Conservation (phyloP, 2,797 vertebrate species). For the Peromyscus aztecus region DNA sequence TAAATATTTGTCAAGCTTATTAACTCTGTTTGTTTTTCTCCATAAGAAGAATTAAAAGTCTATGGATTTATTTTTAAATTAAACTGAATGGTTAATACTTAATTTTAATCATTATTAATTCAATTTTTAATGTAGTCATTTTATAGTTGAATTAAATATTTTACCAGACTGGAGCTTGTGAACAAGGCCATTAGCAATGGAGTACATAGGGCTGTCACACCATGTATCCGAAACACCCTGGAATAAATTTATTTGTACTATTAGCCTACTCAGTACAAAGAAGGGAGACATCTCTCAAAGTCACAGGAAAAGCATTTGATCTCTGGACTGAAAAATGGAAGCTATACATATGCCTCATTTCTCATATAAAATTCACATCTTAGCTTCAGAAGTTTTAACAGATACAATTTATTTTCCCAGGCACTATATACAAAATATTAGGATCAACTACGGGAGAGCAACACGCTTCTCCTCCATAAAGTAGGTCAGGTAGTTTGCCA, state of each 20-base stretch:
- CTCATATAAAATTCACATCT: conserved; percentile 65
- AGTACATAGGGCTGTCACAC: conserved; percentile 65
- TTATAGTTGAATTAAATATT: conserved; percentile 77
- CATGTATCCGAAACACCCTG: conserved; percentile 40
- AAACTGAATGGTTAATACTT: conserved; percentile 77
- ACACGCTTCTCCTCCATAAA: conserved; percentile 40
- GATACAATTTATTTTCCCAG: conserved; percentile 58
- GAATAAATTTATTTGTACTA: conserved; percentile 82
- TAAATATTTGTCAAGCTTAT: conserved; percentile 82
- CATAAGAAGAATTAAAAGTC: conserved; percentile 69
- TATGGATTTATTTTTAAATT: conserved; percentile 76
- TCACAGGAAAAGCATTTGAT: conserved; percentile 77
- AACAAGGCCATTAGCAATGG: conserved; percentile 65
- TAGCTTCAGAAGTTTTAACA: conserved; percentile 53
- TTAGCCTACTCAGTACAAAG: conserved; percentile 83
- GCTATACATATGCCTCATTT: conserved; percentile 58
- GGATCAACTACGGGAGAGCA: not conserved
- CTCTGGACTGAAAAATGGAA: conserved; percentile 78
- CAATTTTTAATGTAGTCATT: conserved; percentile 76
- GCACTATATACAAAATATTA: conserved; percentile 49
- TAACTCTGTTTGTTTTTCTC: conserved; percentile 80
- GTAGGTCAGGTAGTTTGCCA: not conserved
- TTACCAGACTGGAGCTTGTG: conserved; percentile 59
- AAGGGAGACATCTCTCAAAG: conserved; percentile 67
- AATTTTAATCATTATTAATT: conserved; percentile 81